A percentile compares a stretch with the other conserved stretches of the same genome.
Evolutionary conservation across 2,797 vertebrate species (phyloP).

Genomic region (Phalloptychus januarius): DNA sequence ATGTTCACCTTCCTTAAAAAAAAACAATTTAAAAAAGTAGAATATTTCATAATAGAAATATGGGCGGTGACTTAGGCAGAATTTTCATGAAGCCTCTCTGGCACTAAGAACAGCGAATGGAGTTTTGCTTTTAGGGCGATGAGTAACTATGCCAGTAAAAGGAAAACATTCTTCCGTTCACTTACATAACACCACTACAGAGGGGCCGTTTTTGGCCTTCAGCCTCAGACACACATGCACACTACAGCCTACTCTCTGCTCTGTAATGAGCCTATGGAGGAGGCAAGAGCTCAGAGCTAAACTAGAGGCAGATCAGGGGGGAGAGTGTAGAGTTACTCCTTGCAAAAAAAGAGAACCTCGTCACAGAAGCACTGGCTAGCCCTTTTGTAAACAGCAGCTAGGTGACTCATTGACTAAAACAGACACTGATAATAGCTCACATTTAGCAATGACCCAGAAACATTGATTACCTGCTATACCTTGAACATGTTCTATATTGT

Average conservation of each 20-base stretch:
- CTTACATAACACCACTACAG: slow-evolving; percentile 76
- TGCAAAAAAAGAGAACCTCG: slow-evolving; percentile 23
- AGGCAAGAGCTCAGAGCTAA: slow-evolving; percentile 46
- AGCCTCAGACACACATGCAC: slow-evolving; percentile 57
- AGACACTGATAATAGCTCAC: slow-evolving; percentile 23
- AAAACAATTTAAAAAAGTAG: not conserved
- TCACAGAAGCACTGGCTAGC: slow-evolving; percentile 39
- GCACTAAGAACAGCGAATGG: slow-evolving; percentile 24
- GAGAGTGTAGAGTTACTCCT: slow-evolving; percentile 61
- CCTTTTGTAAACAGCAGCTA: slow-evolving; percentile 57
- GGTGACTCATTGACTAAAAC: slow-evolving; percentile 51
- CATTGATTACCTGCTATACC: not conserved
- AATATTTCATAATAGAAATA: not conserved
- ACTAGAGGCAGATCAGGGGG: slow-evolving; percentile 48
- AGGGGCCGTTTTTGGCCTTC: slow-evolving; percentile 66
- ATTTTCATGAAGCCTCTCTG: slow-evolving; percentile 13
- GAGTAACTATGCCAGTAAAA: slow-evolving; percentile 65
- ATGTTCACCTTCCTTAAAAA: not conserved
- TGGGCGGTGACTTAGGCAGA: not conserved
- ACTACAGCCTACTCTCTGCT: slow-evolving; percentile 51
- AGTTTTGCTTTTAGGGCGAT: slow-evolving; percentile 55
- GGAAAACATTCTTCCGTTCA: slow-evolving; percentile 63
- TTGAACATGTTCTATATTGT: slow-evolving; percentile 2
- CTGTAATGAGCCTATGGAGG: slow-evolving; percentile 53
- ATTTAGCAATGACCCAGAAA: slow-evolving; percentile 20